Base-by-base conservation (phyloP, 2,797 vertebrate species). In the Poeciliopsis paucimaculata region DNA sequence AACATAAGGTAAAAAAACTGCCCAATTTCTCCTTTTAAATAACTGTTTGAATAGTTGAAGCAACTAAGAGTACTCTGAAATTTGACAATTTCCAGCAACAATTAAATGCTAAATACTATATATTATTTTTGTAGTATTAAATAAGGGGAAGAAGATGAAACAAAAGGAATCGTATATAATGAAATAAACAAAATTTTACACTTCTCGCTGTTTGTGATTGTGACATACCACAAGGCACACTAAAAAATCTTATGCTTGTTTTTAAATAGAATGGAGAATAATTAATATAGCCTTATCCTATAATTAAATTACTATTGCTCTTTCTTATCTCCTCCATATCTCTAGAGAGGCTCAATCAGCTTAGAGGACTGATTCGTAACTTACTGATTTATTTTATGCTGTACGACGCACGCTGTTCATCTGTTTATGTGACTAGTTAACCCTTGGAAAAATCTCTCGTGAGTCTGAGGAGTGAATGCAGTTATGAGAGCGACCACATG, bases 271-370 rank as follows among this genome's bases (percentile, higher is more conserved):
- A 57, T 87, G 55, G 26, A 64, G 41, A 66, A 62, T 34, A 71
- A 84, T 62, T 79, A 84, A 86, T 85, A 82, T 62, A 77, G 45
- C 53, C 49, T 31, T 60, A 60, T 77, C 81, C 84, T 93, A 92
- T 87, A 86, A 92, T 92, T 93, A 93, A 53, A 87, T 85, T 79
- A 76, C 81, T 90, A 85, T 88, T 86, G 89, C 83, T 82, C 80
- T 81, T 88, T 77, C 80, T 16, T 73, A 80, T 83, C 77, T 88
- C 47, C 18, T 49, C 47, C 18, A 90, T 92, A 74, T 82, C 36
- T 75, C 75, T 78, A n/a, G 11, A 73, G 55, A 43, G 12, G 75
- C 15, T 39, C 46, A 73, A 39, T 75, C 51, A 28, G 41, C 20
- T 53, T 16, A 41, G 72, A 1, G 31, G 13, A 28, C 5, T 46